Evolutionary conservation across 2,888 invertebrate genomes (phyloP), one percentile per base, ranked within the genome.

Genomic region (Agrotis exclamationis): DNA sequence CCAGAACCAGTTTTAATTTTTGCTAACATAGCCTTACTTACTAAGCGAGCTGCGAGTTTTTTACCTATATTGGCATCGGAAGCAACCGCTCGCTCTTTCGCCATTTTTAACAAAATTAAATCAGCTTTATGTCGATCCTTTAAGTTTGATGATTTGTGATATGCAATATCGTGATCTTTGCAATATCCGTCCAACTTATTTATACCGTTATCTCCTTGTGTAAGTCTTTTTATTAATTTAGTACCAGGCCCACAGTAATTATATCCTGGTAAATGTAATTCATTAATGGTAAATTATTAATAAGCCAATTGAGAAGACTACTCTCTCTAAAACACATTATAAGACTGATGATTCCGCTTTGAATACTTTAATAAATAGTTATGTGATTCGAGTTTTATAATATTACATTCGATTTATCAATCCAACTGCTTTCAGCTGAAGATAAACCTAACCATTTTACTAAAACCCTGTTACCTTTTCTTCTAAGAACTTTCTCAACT

Each of bases 61-160:
- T 60, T 47, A 3, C 45, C 16, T 60, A 60, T 18, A 60, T 47
- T 60, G 2, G 47, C 45, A 60, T 58, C 58, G 2, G 48, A 28
- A 13, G 60, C 60, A 22, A 58, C 7, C 14, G 58, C 22, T 14
- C 60, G 47, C n/a, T 48, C 6, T 60, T 60, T 60, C 0, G 60
- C 47, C 48, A 48, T 60, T 16, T 60, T 60, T 60, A 60, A 60
- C 18, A 48, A 60, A 60, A 60, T 18, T 48, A 60, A 60, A 60
- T 47, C 18, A 3, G 60, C 58, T n/a, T 58, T 45, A 44, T 58
- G 44, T 11, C 44, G 24, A 28, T 48, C 48, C 24, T 13, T 56
- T n/a, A 56, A 18, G 47, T 59, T 47, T 47, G 47, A 47, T 2
- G 16, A 59, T 4, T 47, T 59, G 18, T 24, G 47, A 45, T 45